These are phyloP conservation scores for Stercorarius parasiticus DNA, from an alignment of 2,113 vertebrate genomes.

Conservation along the genomic window DNA sequence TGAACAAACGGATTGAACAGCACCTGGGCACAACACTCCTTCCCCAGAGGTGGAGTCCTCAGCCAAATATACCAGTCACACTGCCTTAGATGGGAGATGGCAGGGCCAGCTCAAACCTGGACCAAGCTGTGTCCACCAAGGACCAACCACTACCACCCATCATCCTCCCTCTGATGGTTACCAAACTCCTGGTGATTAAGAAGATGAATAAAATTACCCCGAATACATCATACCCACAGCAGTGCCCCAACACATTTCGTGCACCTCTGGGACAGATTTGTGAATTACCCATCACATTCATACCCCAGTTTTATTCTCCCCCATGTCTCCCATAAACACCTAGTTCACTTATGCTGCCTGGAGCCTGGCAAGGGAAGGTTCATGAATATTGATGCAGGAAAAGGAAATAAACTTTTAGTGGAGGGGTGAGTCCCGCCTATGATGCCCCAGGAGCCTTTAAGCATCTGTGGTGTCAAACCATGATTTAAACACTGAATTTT, in stretches of 20 bases:
- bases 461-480: neutral
- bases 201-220: neutral
- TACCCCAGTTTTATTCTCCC: neutral
- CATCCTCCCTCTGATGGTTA: neutral
- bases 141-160: neutral
- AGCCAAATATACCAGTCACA: too few species aligned
- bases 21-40: neutral
- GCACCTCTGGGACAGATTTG: neutral
- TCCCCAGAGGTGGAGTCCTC: too few species aligned
- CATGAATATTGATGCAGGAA: neutral
- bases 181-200: neutral
- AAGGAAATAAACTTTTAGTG: neutral
- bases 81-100: accelerated
- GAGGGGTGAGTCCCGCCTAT: neutral
- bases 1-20: neutral
- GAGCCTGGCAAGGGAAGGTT: neutral
- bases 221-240: accelerated
- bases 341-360: neutral
- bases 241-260: too few species aligned
- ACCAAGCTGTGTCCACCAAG: neutral
- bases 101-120: neutral
- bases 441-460: neutral
- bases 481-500: neutral
- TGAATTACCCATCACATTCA: neutral
- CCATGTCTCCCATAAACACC: neutral